Evolutionary conservation across 2,888 invertebrate species (phyloP).

Genomic region (Muschampia plurimacula): DNA sequence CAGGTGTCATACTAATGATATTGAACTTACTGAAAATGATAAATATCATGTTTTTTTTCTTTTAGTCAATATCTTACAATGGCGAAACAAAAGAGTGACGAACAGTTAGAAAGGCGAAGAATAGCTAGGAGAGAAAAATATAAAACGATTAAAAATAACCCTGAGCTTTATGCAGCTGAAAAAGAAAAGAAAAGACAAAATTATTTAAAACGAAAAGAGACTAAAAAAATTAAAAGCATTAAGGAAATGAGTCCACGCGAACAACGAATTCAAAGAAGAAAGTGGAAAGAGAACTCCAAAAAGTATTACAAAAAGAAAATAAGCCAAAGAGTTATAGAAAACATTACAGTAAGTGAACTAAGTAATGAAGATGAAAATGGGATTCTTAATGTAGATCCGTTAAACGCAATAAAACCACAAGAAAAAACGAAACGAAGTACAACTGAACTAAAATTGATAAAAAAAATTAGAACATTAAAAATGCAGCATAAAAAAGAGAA

Average conservation of each 20-base stretch:
- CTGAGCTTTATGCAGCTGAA: conserved; percentile 4
- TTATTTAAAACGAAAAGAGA: conserved; percentile 1
- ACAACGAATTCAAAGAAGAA: not conserved
- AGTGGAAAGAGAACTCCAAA: too few species aligned
- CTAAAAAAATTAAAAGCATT: not conserved
- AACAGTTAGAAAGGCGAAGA: not conserved
- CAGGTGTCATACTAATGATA: not conserved
- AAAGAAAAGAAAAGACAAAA: not conserved
- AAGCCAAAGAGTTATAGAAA: not conserved
- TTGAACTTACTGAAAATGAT: not conserved
- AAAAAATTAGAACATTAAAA: not conserved
- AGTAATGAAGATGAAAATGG: not conserved
- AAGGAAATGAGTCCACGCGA: not conserved
- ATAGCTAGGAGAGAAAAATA: not conserved
- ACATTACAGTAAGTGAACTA: not conserved
- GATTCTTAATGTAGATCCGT: not conserved
- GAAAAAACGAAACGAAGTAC: too few species aligned
- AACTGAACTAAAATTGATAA: not conserved
- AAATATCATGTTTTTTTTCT: too few species aligned
- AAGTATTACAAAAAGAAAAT: too few species aligned
- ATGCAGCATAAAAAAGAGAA: not conserved
- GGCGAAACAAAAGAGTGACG: not conserved
- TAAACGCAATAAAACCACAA: not conserved
- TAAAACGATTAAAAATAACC: not conserved
- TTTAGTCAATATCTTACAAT: not conserved